Conservation (phyloP, 2,797 vertebrate species). For the Melanogrammus aeglefinus region DNA sequence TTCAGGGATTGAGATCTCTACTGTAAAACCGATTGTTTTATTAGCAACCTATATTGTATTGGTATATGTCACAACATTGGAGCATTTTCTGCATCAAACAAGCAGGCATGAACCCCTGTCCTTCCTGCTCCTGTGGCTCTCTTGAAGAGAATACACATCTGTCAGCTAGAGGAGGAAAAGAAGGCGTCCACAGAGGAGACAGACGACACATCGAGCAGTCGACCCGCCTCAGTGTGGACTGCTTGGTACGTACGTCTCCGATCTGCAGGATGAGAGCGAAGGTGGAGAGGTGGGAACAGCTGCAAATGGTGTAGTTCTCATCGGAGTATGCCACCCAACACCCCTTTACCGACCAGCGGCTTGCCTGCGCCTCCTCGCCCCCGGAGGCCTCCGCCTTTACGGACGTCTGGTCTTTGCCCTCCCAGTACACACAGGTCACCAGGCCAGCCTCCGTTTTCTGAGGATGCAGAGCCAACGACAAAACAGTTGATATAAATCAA, state of each 20-base stretch:
- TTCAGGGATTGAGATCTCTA: too few species aligned
- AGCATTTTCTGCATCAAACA: too few species aligned
- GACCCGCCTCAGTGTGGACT: neutral
- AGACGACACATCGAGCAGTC: neutral
- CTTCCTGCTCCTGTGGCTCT: too few species aligned
- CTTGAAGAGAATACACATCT: too few species aligned
- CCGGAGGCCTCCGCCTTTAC: neutral
- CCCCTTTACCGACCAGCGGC: constrained; percentile 61
- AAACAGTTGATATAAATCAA: neutral
- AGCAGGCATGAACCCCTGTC: too few species aligned
- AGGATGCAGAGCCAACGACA: neutral
- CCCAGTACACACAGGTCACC: constrained; percentile 70
- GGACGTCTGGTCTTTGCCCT: constrained; percentile 19
- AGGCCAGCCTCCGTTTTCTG: constrained; percentile 42
- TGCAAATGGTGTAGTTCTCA: constrained; percentile 65
- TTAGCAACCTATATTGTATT: too few species aligned
- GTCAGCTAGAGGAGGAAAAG: too few species aligned
- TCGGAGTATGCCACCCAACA: constrained; percentile 48
- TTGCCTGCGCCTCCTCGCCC: neutral
- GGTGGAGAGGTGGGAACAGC: constrained; percentile 70
- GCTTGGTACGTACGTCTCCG: constrained; percentile 38
- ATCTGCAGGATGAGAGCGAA: constrained; percentile 72
- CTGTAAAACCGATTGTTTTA: too few species aligned
- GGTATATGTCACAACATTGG: too few species aligned
- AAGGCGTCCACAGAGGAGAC: too few species aligned